Percentiles rank a stretch among this genome's conserved stretches.
Conservation (phyloP, 2,888 invertebrate genomes). For the Drosophila testacea region DNA sequence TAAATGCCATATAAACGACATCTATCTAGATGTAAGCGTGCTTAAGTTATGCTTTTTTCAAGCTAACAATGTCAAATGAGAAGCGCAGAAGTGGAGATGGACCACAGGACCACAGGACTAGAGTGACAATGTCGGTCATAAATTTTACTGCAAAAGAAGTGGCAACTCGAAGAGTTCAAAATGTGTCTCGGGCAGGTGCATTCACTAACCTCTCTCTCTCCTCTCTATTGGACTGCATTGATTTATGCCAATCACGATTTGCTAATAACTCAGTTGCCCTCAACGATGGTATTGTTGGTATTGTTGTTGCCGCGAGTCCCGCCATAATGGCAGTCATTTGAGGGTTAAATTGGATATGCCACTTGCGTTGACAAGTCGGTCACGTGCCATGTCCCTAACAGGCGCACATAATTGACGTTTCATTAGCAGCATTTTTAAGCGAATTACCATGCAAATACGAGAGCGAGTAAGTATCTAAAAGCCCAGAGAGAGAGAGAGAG, state of each 20-base stretch:
- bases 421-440: conserved; percentile 72
- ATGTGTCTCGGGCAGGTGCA: conserved; percentile 58
- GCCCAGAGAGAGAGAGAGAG: too few species aligned
- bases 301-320: conserved; percentile 52
- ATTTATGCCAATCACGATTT: conserved; percentile 82
- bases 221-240: conserved; percentile 55
- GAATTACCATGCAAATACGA: conserved; percentile 65
- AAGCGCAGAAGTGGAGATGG: not conserved
- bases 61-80: conserved; percentile 43
- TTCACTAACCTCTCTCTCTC: conserved; percentile 1
- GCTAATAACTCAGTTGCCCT: conserved; percentile 79
- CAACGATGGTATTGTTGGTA: conserved; percentile 35
- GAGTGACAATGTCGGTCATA: conserved; percentile 45
- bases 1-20: conserved; percentile 69
- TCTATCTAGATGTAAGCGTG: conserved; percentile 60
- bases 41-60: conserved; percentile 41
- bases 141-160: conserved; percentile 48
- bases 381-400: conserved; percentile 69
- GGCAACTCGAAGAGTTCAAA: conserved; percentile 21
- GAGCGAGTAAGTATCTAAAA: not conserved
- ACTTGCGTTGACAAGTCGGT: conserved; percentile 78
- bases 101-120: not conserved
- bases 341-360: conserved; percentile 82
- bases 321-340: conserved; percentile 81
- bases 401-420: conserved; percentile 77